Evolutionary conservation across 2,888 invertebrate genomes (phyloP), one percentile per base, ranked within the genome.

Genomic region (Polylopha cassiicola): DNA sequence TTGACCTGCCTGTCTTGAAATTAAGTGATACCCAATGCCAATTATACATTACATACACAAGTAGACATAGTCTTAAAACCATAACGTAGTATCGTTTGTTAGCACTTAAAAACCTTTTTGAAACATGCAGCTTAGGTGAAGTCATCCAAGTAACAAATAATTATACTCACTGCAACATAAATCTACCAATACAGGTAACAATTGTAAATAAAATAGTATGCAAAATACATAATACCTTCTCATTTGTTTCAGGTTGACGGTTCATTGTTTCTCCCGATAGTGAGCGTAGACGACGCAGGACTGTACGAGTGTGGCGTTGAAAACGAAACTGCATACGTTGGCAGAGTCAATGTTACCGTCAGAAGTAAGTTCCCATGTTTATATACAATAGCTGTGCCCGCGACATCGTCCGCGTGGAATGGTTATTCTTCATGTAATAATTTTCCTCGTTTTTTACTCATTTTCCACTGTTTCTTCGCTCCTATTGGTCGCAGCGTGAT

Each of bases 231-330:
- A 15, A 7, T 9, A n/a, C 30, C 16, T 24, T n/a, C 9, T 33
- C 3, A 5, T 3, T 73, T 73, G 66, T 77, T 74, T 0, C 74
- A 85, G 75, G 70, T 78, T 47, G 80, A 87, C 49, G 82, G 84
- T 44, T 76, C 80, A 51, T 55, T 86, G 44, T 58, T 76, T 34
- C 68, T 86, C 9, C 64, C 54, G 26, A 61, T 65, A 17, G 68
- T 86, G 49, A 73, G 55, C 7, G 65, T 64, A 3, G 76, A 79
- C n/a, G 85, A 86, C 54, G 71, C 79, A 3, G 79, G 81, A 17
- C 57, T 84, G 30, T 86, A 86, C 70, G 82, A 84, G 64, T 86
- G 86, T 51, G 69, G 73, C 14, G 72, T 80, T 3, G 86, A 86
- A 50, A 85, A 84, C 48, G 85, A 85, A 60, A 82, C 84, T 23